These are phyloP conservation scores for Gallinago nigripennis DNA, from an alignment of 2,797 vertebrate species.

Conservation along the genomic window DNA sequence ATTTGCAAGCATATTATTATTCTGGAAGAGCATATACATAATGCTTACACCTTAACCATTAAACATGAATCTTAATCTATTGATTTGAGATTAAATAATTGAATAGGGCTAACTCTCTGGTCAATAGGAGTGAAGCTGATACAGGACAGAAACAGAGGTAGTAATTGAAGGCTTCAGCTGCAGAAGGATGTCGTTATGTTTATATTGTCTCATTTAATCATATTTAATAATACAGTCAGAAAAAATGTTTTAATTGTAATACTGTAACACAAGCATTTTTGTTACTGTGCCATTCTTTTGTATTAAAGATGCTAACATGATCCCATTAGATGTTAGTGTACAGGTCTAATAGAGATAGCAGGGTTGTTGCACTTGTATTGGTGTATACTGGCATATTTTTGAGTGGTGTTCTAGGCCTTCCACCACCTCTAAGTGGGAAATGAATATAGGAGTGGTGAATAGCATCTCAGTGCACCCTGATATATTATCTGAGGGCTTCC, in stretches of 20 bases:
- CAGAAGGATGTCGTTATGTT: constrained; percentile 37
- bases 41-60: constrained; percentile 47
- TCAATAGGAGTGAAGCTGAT: constrained; percentile 60
- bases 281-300: background rate
- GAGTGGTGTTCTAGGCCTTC: background rate
- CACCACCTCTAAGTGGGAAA: background rate
- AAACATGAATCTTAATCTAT: constrained; percentile 53
- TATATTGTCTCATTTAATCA: constrained; percentile 62
- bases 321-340: background rate
- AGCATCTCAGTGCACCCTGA: background rate
- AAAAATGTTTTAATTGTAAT: background rate
- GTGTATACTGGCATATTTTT: background rate
- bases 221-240: constrained; percentile 31
- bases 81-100: constrained; percentile 74
- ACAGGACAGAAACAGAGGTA: background rate
- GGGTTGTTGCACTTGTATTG: background rate
- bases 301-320: background rate
- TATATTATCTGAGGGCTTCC: background rate
- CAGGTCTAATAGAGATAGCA: background rate
- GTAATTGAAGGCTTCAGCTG: constrained; percentile 41
- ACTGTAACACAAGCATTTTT: background rate
- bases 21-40: background rate
- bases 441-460: background rate
- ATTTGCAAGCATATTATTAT: background rate
- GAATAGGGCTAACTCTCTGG: constrained; percentile 67